phyloP scores from a whole-genome alignment of 2,113 vertebrate genomes.

The Alouatta palliata region DNA sequence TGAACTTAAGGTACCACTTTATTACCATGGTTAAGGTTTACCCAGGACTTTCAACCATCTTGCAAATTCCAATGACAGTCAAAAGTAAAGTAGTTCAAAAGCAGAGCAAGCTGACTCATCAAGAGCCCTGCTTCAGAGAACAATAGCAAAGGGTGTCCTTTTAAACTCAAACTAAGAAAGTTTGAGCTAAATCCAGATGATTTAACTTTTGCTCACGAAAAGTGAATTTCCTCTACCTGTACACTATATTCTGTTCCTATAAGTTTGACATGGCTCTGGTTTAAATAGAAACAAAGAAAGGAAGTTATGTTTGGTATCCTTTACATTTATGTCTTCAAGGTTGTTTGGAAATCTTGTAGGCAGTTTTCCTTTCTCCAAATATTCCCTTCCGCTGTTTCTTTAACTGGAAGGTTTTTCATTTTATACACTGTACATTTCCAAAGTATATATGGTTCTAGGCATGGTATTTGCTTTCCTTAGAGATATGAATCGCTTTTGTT shows the following conservation, averaged over 20 bases:
- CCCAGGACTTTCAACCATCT: background rate
- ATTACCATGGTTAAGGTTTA: slow-evolving; percentile 27
- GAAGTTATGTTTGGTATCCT: slow-evolving; percentile 68
- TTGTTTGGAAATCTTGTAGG: slow-evolving; percentile 72
- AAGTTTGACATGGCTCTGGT: slow-evolving; percentile 53
- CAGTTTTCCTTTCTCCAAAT: slow-evolving; percentile 74
- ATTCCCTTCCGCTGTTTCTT: slow-evolving; percentile 75
- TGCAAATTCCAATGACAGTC: slow-evolving; percentile 36
- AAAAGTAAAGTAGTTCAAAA: slow-evolving; percentile 57
- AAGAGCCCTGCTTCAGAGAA: slow-evolving; percentile 39
- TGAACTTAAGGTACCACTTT: background rate
- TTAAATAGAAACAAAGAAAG: slow-evolving; percentile 75
- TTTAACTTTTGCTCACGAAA: slow-evolving; percentile 65
- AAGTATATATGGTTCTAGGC: slow-evolving; percentile 57
- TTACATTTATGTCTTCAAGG: slow-evolving; percentile 75
- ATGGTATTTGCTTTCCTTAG: slow-evolving; percentile 74
- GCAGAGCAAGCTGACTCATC: slow-evolving; percentile 38
- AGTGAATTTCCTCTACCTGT: slow-evolving; percentile 73
- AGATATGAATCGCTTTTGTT: slow-evolving; percentile 79
- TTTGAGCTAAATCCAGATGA: slow-evolving; percentile 58
- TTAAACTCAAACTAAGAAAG: slow-evolving; percentile 52
- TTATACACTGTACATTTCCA: slow-evolving; percentile 70
- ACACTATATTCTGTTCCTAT: slow-evolving; percentile 60
- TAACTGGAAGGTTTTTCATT: slow-evolving; percentile 57
- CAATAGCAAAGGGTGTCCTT: slow-evolving; percentile 44